Evolutionary conservation across 2,113 vertebrate species (phyloP).

Genomic region (Damaliscus lunatus): DNA sequence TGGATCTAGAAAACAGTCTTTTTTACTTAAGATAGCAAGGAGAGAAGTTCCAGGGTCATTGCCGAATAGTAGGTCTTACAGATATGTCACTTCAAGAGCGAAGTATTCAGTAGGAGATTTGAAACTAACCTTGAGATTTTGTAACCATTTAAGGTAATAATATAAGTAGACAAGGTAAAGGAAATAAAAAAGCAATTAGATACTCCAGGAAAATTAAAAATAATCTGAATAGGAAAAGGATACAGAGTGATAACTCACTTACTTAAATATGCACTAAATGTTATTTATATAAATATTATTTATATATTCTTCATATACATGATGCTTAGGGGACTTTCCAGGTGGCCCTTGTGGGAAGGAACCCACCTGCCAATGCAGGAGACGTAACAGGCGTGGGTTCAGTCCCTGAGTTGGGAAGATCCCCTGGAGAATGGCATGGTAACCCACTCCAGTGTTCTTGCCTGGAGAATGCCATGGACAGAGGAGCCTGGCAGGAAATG

Average conservation of each 20-base stretch:
- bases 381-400: fast-evolving
- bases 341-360: neutral
- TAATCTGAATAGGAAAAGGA: neutral
- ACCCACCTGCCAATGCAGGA: neutral
- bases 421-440: neutral
- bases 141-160: neutral
- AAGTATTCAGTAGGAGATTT: neutral
- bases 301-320: neutral
- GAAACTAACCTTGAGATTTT: neutral
- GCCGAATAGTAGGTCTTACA: neutral
- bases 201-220: neutral
- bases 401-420: neutral
- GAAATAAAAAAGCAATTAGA: neutral
- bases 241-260: neutral
- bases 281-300: neutral
- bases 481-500: neutral
- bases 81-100: neutral
- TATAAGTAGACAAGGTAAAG: neutral
- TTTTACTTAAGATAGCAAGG: neutral
- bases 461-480: neutral
- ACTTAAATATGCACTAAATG: neutral
- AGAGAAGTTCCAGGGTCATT: neutral
- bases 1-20: neutral
- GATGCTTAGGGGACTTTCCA: neutral
- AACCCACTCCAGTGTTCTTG: neutral